Conservation (phyloP, 2,797 vertebrate species). For the Masticophis lateralis region DNA sequence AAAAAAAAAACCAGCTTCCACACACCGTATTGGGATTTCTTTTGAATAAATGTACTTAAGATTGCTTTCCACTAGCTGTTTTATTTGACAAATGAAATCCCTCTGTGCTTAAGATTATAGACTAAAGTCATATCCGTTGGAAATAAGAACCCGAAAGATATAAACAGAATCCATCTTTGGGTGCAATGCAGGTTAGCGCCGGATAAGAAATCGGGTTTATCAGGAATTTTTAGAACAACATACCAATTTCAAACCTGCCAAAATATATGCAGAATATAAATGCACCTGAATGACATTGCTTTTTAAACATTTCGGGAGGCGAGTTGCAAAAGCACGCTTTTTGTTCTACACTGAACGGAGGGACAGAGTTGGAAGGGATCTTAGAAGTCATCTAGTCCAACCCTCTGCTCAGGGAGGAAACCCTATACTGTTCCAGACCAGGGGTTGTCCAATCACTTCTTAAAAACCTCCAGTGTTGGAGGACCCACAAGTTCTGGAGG, state of each 20-base stretch:
- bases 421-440: not conserved
- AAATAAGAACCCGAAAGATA: not conserved
- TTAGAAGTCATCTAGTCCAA: not conserved
- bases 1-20: not conserved
- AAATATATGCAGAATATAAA: not conserved
- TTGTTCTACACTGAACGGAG: not conserved
- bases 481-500: not conserved
- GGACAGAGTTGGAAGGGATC: not conserved
- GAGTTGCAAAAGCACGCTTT: not conserved
- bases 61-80: not conserved
- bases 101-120: not conserved
- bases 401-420: not conserved
- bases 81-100: not conserved
- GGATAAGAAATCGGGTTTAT: not conserved
- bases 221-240: not conserved
- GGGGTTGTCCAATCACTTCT: not conserved
- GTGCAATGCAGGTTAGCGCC: not conserved
- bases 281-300: not conserved
- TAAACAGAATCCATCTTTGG: not conserved
- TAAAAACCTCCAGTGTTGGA: not conserved
- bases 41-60: not conserved
- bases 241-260: not conserved
- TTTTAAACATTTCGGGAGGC: not conserved
- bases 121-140: not conserved
- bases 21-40: not conserved